Evolutionary conservation across 2,888 invertebrate species (phyloP).

Genomic region (Drosophila quinaria): DNA sequence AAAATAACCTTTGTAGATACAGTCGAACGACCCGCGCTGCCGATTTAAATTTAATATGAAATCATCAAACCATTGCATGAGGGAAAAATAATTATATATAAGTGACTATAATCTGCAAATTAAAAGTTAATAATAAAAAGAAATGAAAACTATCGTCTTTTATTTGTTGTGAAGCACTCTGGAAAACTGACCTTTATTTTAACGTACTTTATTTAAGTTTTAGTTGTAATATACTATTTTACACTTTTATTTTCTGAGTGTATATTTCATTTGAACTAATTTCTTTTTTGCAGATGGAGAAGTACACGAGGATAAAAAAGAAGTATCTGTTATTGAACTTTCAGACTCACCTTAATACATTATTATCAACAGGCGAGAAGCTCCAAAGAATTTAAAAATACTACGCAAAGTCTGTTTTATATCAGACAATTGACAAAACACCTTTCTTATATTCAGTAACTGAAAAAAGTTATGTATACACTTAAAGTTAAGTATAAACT

Average conservation of each 20-base stretch:
- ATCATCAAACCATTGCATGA: constrained; percentile 33
- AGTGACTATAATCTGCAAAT: constrained; percentile 51
- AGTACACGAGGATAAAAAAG: constrained; percentile 49
- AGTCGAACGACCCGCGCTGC: constrained; percentile 14
- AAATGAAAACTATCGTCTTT: constrained; percentile 44
- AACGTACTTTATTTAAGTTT: constrained; percentile 8
- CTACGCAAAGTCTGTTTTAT: constrained; percentile 17
- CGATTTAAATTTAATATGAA: constrained; percentile 23
- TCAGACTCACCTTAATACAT: constrained; percentile 51
- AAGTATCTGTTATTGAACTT: constrained; percentile 69
- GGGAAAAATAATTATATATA: constrained; percentile 33
- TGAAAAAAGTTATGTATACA: constrained; percentile 22
- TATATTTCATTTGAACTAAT: constrained; percentile 32
- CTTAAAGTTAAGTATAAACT: constrained; percentile 12
- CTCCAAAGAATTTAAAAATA: constrained; percentile 51
- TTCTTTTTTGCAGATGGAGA: constrained; percentile 51
- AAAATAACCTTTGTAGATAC: constrained; percentile 17
- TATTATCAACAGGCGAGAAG: constrained; percentile 17
- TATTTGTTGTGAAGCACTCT: constrained; percentile 32
- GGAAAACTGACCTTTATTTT: not conserved
- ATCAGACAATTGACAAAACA: constrained; percentile 20
- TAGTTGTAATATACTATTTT: constrained; percentile 15
- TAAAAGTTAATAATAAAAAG: constrained; percentile 50
- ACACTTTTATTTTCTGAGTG: constrained; percentile 35
- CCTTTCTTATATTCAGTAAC: constrained; percentile 18